phyloP scores from a whole-genome alignment of 1,140 invertebrate species.

The Lordiphosa stackelbergi region DNA sequence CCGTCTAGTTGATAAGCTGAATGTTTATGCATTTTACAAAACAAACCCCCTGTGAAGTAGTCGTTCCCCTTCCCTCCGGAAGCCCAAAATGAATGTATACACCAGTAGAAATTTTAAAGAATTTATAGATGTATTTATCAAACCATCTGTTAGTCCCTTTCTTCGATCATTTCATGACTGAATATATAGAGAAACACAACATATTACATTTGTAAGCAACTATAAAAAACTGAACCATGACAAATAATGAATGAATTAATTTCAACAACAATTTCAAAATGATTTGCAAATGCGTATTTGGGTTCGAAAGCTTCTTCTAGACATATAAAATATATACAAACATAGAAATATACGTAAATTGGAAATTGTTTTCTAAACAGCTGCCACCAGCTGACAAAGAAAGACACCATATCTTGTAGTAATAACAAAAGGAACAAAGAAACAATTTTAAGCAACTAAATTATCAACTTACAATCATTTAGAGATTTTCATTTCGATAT shows the following conservation, averaged over 20 bases:
- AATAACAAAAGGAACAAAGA: conserved; percentile 5
- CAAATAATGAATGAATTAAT: conserved; percentile 64
- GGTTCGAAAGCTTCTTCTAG: conserved; percentile 10
- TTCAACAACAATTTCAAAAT: conserved; percentile 29
- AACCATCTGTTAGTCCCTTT: no score
- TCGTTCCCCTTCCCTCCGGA: background rate
- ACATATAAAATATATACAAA: conserved; percentile 6
- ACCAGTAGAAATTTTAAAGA: conserved; percentile 69
- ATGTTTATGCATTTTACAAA: conserved; percentile 69
- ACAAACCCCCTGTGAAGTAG: conserved; percentile 2
- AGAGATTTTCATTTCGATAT: conserved; percentile 21
- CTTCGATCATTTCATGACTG: conserved; percentile 9
- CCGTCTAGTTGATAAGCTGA: conserved; percentile 59
- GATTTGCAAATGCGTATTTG: no score
- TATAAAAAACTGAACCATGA: conserved; percentile 61
- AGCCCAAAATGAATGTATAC: conserved; percentile 59
- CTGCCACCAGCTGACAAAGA: conserved; percentile 2
- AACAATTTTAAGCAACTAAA: conserved; percentile 10
- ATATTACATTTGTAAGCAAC: conserved; percentile 12
- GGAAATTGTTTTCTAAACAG: conserved; percentile 11
- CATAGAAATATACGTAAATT: conserved; percentile 15
- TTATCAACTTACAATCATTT: conserved; percentile 22
- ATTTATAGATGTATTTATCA: conserved; percentile 66
- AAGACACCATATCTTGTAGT: conserved; percentile 19
- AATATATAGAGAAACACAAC: conserved; percentile 13